Base-by-base conservation (phyloP, 2,797 vertebrate species). In the Peromyscus eremicus region DNA sequence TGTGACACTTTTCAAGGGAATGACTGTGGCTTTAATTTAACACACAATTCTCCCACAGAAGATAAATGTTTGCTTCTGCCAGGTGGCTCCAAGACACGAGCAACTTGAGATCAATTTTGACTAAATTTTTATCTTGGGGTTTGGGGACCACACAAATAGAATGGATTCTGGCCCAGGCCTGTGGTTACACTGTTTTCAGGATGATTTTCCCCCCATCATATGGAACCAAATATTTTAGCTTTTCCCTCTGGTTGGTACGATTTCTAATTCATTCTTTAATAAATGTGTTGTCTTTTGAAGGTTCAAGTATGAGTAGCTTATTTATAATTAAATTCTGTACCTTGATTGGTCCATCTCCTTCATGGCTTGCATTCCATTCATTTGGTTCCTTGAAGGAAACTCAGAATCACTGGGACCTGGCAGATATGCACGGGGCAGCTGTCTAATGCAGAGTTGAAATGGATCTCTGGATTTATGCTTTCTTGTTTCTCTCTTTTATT, bases 141-240 rank as follows among this genome's bases (percentile, higher is more conserved):
- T 91, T 97, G 75, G 75, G 89, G 96, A 97, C 97, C 97, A 97
- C 97, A 97, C 97, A 97, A 89, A 96, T 68, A 68, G 95, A 96
- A 89, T 76, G 77, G 90, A 70, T 95, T 95, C 75, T 96, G 92
- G 92, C 86, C 73, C 92, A 97, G 94, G 57, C 86, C 66, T 97
- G 92, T 96, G 96, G 94, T 97, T 97, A 88, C 25, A 94, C 77
- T 92, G 92, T 89, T 94, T 86, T 95, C 55, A 89, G 66, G 40
- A 87, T 92, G 27, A n/a, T 19, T 25, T 25, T 25, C 6, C 4
- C 34, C 8, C 12, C 34, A 46, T 62, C n/a, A 84, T 70, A 46
- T 6, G 12, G 43, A 89, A 83, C 79, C 96, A 96, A 87, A 25
- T 43, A 84, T 95, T 95, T 95, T 34, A 79, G 27, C 64, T 96